Evolutionary conservation across 2,113 vertebrate species (phyloP).

Genomic region (Sciurus niger): DNA sequence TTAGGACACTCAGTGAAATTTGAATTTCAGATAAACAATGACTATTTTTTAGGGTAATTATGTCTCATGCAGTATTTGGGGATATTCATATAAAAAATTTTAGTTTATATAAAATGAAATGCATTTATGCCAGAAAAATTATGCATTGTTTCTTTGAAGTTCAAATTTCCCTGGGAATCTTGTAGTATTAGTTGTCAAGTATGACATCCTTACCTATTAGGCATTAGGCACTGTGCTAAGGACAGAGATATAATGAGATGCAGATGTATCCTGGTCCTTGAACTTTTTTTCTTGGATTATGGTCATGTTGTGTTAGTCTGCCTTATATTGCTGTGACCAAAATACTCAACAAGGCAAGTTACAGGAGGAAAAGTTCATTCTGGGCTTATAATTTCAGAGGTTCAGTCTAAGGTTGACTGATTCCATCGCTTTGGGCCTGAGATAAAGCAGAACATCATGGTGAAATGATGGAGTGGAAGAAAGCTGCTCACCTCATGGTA

Average conservation of each 20-base stretch:
- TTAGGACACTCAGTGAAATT: background rate
- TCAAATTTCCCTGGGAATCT: background rate
- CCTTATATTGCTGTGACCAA: too few relatives aligned
- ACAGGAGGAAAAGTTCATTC: too few relatives aligned
- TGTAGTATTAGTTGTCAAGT: background rate
- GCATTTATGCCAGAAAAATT: background rate
- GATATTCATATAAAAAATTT: background rate
- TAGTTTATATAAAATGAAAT: background rate
- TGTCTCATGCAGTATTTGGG: background rate
- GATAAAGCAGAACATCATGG: too few relatives aligned
- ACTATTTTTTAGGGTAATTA: background rate
- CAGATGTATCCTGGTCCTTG: background rate
- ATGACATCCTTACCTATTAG: background rate
- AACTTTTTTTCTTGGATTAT: background rate
- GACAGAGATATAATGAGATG: background rate
- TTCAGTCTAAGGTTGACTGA: too few relatives aligned
- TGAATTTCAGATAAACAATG: constrained; percentile 12
- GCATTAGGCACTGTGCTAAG: background rate
- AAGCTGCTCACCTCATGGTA: too few relatives aligned
- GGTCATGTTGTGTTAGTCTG: background rate
- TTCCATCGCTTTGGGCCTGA: too few relatives aligned
- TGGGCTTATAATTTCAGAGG: too few relatives aligned
- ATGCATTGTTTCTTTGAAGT: background rate
- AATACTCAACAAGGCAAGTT: too few relatives aligned
- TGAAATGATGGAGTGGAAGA: too few relatives aligned